Base-by-base conservation (phyloP, 2,797 vertebrate species). In the Odontamblyopus rebecca region DNA sequence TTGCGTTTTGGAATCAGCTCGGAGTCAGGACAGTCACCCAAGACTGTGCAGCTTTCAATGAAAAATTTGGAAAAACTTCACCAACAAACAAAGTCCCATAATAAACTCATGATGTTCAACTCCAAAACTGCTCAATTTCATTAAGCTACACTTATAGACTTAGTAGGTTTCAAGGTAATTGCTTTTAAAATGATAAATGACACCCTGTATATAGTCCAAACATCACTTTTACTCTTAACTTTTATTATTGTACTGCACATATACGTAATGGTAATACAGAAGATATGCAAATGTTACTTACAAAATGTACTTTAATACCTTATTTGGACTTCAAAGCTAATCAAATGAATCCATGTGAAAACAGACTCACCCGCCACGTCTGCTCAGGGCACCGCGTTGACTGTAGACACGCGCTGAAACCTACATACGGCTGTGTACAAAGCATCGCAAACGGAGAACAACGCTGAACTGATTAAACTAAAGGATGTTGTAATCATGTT, bases 391-490 rank as follows among this genome's bases (percentile, higher is more conserved):
- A 82, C 66, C 82, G 76, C 64, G 88, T 75, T 59, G 89, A 86
- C 82, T 89, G 85, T 78, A 85, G 77, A 79, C 83, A 87, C 74
- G 83, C 81, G 87, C 85, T 85, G 85, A 84, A 91, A 80, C 81
- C 87, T 74, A 89, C 85, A 79, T 86, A 91, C 65, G 89, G 76
- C 86, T 91, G 91, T 85, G 86, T 79, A 71, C 88, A 94, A 83
- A 93, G 89, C 91, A 92, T 92, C 77, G 87, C 81, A 86, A 85
- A 86, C 85, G 69, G 76, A 74, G 23, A 53, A 67, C 3, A 70
- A 76, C 51, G 70, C 86, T 86, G 68, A 88, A 83, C 4, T 8
- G 30, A 26, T 41, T 85, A 3, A 59, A 84, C 68, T 54, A 72
- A 80, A 83, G 89, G 74, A 82, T 81, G 83, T 73, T 81, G 83